Conservation (phyloP, 2,888 invertebrate genomes). For the Rotaria magnacalcarata region DNA sequence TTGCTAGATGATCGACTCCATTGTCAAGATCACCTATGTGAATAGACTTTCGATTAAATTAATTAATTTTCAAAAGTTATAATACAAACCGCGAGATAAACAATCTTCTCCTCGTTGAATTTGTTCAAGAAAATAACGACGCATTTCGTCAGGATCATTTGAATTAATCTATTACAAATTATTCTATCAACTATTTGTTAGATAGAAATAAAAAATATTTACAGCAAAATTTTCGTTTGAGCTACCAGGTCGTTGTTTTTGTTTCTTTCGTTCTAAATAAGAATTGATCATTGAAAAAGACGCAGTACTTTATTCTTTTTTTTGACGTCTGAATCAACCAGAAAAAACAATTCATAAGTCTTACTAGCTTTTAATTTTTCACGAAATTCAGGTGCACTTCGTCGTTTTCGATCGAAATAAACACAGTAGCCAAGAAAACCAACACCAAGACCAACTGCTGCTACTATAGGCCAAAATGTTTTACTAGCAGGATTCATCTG, state of each 20-base stretch:
- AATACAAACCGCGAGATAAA: conserved; percentile 2
- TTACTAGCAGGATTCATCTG: not conserved
- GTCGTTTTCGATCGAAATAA: conserved; percentile 90
- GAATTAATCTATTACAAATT: not conserved
- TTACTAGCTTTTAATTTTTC: conserved; percentile 83
- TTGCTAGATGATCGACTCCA: conserved; percentile 89
- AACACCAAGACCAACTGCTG: conserved; percentile 76
- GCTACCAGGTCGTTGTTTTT: not conserved
- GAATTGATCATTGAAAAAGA: too few species aligned
- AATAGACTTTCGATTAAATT: too few species aligned
- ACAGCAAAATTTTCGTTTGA: not conserved
- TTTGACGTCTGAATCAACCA: too few species aligned
- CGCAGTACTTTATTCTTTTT: too few species aligned
- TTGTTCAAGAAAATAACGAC: conserved; percentile 33
- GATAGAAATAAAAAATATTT: not conserved
- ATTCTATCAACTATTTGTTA: not conserved
- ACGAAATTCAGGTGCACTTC: conserved; percentile 89
- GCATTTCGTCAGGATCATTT: conserved; percentile 5
- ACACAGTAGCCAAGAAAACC: conserved; percentile 91
- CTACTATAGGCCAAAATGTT: conserved; percentile 20
- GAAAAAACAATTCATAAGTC: too few species aligned
- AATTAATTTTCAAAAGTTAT: not conserved
- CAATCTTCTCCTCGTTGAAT: conserved; percentile 33
- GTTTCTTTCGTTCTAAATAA: conserved; percentile 23
- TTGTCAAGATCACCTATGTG: conserved; percentile 62